Percentiles rank a stretch among this genome's conserved stretches.
Evolutionary conservation across 2,113 vertebrate genomes (phyloP).

Genomic region (Chrysochloris asiatica): DNA sequence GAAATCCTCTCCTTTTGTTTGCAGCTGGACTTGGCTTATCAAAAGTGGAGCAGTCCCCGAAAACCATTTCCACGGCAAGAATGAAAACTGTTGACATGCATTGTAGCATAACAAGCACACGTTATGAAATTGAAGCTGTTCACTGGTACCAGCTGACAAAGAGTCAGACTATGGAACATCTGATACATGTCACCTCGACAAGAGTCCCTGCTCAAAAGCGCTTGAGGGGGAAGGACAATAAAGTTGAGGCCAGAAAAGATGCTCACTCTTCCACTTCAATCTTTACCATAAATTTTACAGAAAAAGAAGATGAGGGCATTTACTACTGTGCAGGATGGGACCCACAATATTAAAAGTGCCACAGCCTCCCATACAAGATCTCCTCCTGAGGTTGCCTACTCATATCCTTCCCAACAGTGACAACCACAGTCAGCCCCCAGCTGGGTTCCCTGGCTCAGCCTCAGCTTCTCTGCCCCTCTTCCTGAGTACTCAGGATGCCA

Average conservation of each 20-base stretch:
- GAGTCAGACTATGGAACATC: background rate
- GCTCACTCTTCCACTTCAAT: background rate
- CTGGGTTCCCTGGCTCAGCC: too few relatives aligned
- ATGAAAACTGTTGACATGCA: background rate
- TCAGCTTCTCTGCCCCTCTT: background rate
- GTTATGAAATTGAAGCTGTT: background rate
- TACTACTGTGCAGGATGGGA: slow-evolving; percentile 43
- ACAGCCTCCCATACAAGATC: background rate
- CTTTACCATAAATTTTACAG: background rate
- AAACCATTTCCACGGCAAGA: background rate
- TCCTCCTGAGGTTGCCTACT: background rate
- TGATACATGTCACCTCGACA: background rate
- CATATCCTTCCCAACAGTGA: background rate
- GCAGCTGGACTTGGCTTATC: background rate
- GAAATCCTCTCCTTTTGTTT: background rate
- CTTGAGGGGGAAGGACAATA: rapidly evolving
- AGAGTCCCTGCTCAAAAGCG: rapidly evolving
- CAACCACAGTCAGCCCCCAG: background rate
- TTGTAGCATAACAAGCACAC: background rate
- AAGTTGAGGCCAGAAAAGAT: background rate
- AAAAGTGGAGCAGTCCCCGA: background rate
- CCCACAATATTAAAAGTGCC: background rate
- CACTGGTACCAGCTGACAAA: slow-evolving; percentile 48
- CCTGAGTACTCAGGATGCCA: background rate
- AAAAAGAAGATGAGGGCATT: background rate